These are phyloP conservation scores for Cepaea nemoralis DNA, from an alignment of 1,140 invertebrate species.

Conservation along the genomic window DNA sequence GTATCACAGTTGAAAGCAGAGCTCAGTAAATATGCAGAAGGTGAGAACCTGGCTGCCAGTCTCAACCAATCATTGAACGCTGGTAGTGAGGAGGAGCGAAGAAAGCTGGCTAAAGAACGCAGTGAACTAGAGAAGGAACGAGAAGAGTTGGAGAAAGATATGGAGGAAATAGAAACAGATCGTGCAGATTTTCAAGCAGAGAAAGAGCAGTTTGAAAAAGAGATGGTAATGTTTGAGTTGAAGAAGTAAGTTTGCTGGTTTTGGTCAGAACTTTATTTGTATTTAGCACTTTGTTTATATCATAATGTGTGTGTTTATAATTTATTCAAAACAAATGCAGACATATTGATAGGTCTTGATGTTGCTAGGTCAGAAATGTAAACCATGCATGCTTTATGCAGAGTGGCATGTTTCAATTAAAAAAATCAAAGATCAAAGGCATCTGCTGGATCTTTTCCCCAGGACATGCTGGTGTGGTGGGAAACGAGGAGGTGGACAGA, in stretches of 20 bases:
- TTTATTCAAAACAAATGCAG: too few species aligned
- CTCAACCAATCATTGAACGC: slow-evolving; percentile 6
- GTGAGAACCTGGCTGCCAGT: not conserved
- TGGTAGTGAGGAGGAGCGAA: slow-evolving; percentile 1
- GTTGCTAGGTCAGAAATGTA: too few species aligned
- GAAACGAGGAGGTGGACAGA: too few species aligned
- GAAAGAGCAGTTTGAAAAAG: slow-evolving; percentile 20
- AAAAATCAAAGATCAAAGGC: too few species aligned
- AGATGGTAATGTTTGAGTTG: slow-evolving; percentile 18
- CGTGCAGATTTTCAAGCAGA: slow-evolving; percentile 24
- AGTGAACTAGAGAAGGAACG: slow-evolving; percentile 25
- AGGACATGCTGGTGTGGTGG: too few species aligned
- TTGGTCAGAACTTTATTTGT: too few species aligned
- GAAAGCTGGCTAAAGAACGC: slow-evolving; percentile 22
- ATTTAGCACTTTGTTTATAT: too few species aligned
- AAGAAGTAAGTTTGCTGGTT: slow-evolving; percentile 15
- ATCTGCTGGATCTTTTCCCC: too few species aligned
- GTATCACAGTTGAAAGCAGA: slow-evolving; percentile 38
- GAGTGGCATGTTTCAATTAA: too few species aligned
- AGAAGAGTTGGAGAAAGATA: slow-evolving; percentile 41
- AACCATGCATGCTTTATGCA: too few species aligned
- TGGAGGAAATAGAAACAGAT: slow-evolving; percentile 25
- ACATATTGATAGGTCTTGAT: too few species aligned
- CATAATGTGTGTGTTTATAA: too few species aligned
- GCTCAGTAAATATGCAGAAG: slow-evolving; percentile 26